These are phyloP conservation scores for Battus philenor DNA, from an alignment of 1,140 invertebrate genomes.

Conservation along the genomic window DNA sequence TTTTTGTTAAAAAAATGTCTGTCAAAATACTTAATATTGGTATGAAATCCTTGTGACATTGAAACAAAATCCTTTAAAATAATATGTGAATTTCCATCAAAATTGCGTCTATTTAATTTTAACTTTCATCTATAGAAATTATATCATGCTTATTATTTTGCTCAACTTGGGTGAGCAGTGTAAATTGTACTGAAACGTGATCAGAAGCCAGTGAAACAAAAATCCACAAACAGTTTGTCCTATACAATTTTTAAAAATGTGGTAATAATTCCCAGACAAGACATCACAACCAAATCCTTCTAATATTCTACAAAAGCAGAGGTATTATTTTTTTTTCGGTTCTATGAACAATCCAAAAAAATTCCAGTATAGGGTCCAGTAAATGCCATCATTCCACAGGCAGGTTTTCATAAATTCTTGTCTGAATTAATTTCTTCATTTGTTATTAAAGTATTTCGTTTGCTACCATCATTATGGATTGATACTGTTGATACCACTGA, in stretches of 20 bases:
- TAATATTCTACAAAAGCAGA: conserved; percentile 12
- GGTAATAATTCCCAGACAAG: conserved; percentile 15
- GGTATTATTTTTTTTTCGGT: background rate
- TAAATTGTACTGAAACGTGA: conserved; percentile 70
- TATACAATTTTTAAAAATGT: conserved; percentile 4
- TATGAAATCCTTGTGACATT: conserved; percentile 18
- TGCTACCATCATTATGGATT: conserved; percentile 1
- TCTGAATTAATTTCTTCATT: background rate
- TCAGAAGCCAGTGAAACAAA: conserved; percentile 61
- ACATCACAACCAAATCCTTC: conserved; percentile 11
- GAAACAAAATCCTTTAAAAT: conserved; percentile 28
- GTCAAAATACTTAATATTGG: conserved; percentile 10
- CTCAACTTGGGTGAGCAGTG: conserved; percentile 56
- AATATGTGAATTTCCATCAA: conserved; percentile 5
- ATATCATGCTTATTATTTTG: conserved; percentile 12
- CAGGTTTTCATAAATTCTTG: background rate
- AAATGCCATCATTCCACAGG: too few relatives aligned
- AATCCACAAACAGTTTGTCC: conserved; percentile 29
- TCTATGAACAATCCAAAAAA: too few relatives aligned
- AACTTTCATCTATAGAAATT: conserved; percentile 13
- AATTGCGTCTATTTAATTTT: conserved; percentile 7
- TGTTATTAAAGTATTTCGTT: background rate
- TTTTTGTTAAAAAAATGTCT: conserved; percentile 35
- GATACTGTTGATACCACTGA: conserved; percentile 8
- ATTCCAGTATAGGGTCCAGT: too few relatives aligned